These are phyloP conservation scores for Drosophila micromelanica DNA, from an alignment of 1,140 invertebrate genomes.

Conservation along the genomic window DNA sequence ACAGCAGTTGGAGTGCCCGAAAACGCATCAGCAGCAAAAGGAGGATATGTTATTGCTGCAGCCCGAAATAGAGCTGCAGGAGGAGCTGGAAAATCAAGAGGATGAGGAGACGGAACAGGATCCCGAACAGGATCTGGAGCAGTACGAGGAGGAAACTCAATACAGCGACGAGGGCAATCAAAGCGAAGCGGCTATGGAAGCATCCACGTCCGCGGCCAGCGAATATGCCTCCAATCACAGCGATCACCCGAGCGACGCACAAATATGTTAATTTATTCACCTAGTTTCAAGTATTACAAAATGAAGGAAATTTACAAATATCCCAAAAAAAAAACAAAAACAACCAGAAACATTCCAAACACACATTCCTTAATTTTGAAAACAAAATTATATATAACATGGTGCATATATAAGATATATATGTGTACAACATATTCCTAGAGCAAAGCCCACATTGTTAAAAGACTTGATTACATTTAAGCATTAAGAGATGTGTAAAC, in stretches of 20 bases:
- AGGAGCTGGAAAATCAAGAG: conserved; percentile 3
- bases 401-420: conserved; percentile 6
- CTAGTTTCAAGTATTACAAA: conserved; percentile 62
- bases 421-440: conserved; percentile 64
- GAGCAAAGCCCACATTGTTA: conserved; percentile 69
- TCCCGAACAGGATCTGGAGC: conserved; percentile 2
- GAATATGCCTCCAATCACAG: conserved; percentile 28
- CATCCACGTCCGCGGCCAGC: conserved; percentile 27
- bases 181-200: conserved; percentile 31
- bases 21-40: background rate
- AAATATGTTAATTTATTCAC: conserved; percentile 26
- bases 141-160: conserved; percentile 13
- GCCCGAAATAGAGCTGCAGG: conserved; percentile 25
- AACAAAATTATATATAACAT: background rate
- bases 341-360: conserved; percentile 55
- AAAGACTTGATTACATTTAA: conserved; percentile 80
- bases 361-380: conserved; percentile 69
- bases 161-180: conserved; percentile 32
- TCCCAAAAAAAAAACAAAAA: background rate
- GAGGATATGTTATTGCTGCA: conserved; percentile 4
- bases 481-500: conserved; percentile 57
- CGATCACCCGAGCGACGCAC: conserved; percentile 16
- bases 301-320: conserved; percentile 29
- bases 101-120: conserved; percentile 1
- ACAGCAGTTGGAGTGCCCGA: conserved; percentile 5